Evolutionary conservation across 1,140 invertebrate species (phyloP).

Genomic region (Hirudo medicinalis): DNA sequence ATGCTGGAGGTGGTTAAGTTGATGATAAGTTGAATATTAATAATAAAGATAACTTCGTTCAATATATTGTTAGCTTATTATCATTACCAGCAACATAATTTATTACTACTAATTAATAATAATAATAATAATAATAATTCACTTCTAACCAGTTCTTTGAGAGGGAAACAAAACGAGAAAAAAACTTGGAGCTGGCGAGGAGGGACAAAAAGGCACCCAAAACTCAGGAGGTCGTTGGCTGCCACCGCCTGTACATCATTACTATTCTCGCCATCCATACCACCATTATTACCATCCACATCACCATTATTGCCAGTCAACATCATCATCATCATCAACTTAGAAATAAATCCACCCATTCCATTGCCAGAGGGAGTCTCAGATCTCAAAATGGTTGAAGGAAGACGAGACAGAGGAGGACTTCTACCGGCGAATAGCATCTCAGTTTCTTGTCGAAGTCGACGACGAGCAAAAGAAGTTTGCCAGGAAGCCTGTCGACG

Average conservation of each 20-base stretch:
- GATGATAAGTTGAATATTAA: no score
- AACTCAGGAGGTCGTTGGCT: slow-evolving; percentile 25
- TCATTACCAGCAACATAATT: no score
- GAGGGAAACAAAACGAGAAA: slow-evolving; percentile 74
- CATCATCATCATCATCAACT: no score
- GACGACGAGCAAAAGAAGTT: neutral
- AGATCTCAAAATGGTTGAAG: slow-evolving; percentile 4
- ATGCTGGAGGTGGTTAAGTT: slow-evolving; percentile 60
- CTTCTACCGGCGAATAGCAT: neutral
- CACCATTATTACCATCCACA: no score
- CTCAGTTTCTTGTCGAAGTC: neutral
- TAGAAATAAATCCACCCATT: neutral
- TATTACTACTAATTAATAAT: no score
- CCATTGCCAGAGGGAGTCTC: neutral
- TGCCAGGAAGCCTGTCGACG: neutral
- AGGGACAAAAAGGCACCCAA: slow-evolving; percentile 44
- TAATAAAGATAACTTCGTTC: neutral
- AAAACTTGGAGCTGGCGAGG: slow-evolving; percentile 73
- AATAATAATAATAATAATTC: neutral
- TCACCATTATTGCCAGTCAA: no score
- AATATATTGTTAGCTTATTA: no score
- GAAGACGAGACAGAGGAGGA: slow-evolving; percentile 5
- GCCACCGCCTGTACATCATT: no score
- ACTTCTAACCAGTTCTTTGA: slow-evolving; percentile 54
- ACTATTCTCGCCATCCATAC: no score